These are phyloP conservation scores for Helicolenus hilgendorfi DNA, from an alignment of 2,797 vertebrate genomes.

Conservation along the genomic window DNA sequence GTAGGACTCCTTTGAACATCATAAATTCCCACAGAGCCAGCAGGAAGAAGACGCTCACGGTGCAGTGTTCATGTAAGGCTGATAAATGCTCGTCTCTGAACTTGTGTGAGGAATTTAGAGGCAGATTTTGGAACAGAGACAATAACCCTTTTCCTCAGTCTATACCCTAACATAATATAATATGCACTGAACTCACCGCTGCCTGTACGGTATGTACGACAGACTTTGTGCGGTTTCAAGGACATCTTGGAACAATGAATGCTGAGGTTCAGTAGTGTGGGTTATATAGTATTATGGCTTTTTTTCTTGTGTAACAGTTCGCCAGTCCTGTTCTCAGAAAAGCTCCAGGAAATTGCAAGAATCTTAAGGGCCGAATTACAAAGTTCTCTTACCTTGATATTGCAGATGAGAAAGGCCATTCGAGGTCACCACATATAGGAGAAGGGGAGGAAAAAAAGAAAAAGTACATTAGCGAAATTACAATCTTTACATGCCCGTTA, in stretches of 20 bases:
- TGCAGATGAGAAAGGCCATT: constrained; percentile 1
- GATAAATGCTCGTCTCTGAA: constrained; percentile 66
- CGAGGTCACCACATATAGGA: constrained; percentile 37
- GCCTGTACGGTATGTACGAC: neutral
- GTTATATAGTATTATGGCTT: neutral
- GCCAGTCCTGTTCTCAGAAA: neutral
- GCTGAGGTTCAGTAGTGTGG: neutral
- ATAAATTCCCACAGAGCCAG: constrained; percentile 63
- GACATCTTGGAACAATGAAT: constrained; percentile 11
- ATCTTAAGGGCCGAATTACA: neutral
- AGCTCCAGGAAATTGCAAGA: constrained; percentile 4
- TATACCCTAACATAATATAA: neutral
- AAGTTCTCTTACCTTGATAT: constrained; percentile 85
- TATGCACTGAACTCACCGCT: neutral
- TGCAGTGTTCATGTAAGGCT: constrained; percentile 53
- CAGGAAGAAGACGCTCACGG: constrained; percentile 64
- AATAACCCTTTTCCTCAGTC: constrained; percentile 9
- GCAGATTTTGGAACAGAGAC: constrained; percentile 35
- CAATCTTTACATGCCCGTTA: neutral
- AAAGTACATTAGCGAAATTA: constrained; percentile 46
- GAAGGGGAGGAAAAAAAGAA: neutral
- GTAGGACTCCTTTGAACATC: constrained; percentile 72
- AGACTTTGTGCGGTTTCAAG: constrained; percentile 14
- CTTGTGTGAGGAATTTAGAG: constrained; percentile 32
- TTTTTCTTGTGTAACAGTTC: neutral